Evolutionary conservation across 2,888 invertebrate species (phyloP).

Genomic region (Entomobrya proxima): DNA sequence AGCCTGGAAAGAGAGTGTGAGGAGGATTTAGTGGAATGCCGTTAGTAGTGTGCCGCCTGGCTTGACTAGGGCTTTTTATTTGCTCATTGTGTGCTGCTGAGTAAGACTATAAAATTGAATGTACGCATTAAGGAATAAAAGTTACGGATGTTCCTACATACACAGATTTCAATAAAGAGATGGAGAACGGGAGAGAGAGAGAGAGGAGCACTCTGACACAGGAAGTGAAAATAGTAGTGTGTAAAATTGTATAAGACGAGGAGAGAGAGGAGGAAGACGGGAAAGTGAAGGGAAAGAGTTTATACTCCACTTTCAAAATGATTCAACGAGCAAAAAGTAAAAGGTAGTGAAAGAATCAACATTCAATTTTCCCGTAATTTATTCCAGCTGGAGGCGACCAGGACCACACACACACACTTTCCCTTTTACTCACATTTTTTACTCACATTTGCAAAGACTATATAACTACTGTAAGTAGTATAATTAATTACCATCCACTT

Average conservation of each 20-base stretch:
- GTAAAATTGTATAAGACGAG: neutral
- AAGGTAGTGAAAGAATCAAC: slow-evolving; percentile 38
- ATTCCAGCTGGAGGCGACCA: slow-evolving; percentile 47
- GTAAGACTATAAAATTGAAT: slow-evolving; percentile 15
- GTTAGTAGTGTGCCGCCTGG: neutral
- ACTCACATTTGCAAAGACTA: neutral
- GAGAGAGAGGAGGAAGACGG: neutral
- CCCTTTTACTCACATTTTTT: neutral
- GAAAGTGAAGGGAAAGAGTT: neutral
- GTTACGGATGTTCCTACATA: neutral
- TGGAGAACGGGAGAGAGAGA: too few relatives aligned
- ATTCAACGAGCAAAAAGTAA: neutral
- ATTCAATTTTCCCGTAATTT: slow-evolving; percentile 47
- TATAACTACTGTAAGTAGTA: neutral
- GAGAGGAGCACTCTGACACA: neutral
- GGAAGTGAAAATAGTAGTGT: neutral
- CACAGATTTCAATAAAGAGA: neutral
- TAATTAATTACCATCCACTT: slow-evolving; percentile 43
- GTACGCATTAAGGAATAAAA: slow-evolving; percentile 8
- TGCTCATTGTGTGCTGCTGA: slow-evolving; percentile 17
- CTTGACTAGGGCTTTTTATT: neutral
- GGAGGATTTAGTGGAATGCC: too few relatives aligned
- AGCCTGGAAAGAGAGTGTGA: neutral
- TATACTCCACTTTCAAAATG: neutral
- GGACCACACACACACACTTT: neutral